A percentile compares a stretch with the other conserved stretches of the same genome.
Conservation (phyloP, 2,113 vertebrate species). For the cattle (Bos taurus) region ARS-UCD2.0 NC_037342.1:33785501-33786000, state of each 20-base stretch:
- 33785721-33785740: constrained; percentile 5
- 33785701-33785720: not conserved
- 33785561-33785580: constrained; percentile 81
- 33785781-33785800: not conserved
- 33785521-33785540: constrained; percentile 85
- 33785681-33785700: not conserved
- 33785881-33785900: not conserved
- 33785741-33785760: not conserved
- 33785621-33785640: constrained; percentile 85
- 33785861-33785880: not conserved
- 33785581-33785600: constrained; percentile 77
- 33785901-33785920: not conserved
- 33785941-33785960: constrained; percentile 38
- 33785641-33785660: constrained; percentile 79
- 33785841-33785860: not conserved
- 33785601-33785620: constrained; percentile 71
- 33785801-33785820: not conserved
- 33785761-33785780: not conserved
- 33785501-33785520: constrained; percentile 79
- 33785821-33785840: not conserved
- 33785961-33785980: not conserved
- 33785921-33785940: not conserved
- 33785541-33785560: constrained; percentile 84
- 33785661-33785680: constrained; percentile 42
- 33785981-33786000: not conserved